Evolutionary conservation across 1,140 invertebrate species (phyloP).

Genomic region (Dinothrombium tinctorium): DNA sequence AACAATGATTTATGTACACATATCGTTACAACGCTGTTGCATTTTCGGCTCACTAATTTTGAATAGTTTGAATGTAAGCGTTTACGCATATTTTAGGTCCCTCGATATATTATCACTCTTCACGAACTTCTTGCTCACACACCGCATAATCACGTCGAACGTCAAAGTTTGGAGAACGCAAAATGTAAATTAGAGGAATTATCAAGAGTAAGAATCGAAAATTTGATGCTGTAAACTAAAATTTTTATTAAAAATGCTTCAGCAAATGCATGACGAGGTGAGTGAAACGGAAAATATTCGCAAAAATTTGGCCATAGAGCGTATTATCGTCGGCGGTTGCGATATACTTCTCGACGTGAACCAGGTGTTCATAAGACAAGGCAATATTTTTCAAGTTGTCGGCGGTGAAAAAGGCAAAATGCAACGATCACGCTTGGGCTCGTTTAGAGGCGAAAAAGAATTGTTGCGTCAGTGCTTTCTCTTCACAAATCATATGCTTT

Average conservation of each 20-base stretch:
- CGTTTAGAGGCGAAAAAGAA: constrained; percentile 44
- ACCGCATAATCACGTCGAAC: constrained; percentile 79
- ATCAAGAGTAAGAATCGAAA: constrained; percentile 30
- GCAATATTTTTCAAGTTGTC: constrained; percentile 20
- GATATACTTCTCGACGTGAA: constrained; percentile 81
- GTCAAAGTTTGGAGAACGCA: constrained; percentile 64
- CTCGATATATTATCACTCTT: constrained; percentile 70
- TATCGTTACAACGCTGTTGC: too few species aligned
- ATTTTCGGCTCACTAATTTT: too few species aligned
- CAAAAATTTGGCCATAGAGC: constrained; percentile 73
- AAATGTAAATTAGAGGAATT: constrained; percentile 66
- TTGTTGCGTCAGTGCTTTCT: constrained; percentile 53
- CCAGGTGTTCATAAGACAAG: constrained; percentile 58
- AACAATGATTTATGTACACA: too few species aligned
- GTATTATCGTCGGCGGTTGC: constrained; percentile 85
- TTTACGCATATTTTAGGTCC: too few species aligned
- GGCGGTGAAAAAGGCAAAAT: constrained; percentile 20
- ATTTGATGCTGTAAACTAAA: neutral
- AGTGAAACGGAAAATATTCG: constrained; percentile 81
- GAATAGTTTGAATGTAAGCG: too few species aligned
- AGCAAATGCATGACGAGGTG: constrained; percentile 61
- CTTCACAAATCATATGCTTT: constrained; percentile 62
- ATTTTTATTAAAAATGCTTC: neutral
- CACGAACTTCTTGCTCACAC: constrained; percentile 76
- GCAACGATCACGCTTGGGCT: constrained; percentile 30